Evolutionary conservation across 2,797 vertebrate genomes (phyloP), one percentile per base, ranked within the genome.

Genomic region (Leuciscus waleckii): DNA sequence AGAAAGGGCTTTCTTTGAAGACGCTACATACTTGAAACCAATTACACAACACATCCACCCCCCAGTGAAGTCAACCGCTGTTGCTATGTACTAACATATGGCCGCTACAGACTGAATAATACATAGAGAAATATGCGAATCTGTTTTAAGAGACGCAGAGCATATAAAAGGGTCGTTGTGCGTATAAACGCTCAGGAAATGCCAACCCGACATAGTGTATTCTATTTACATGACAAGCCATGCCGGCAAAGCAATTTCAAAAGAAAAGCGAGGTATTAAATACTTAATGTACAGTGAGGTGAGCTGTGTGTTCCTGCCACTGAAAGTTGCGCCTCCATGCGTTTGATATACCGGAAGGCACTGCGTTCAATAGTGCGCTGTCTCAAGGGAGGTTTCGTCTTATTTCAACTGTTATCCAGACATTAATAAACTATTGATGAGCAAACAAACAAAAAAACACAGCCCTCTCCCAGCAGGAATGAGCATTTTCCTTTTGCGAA

Each of bases 191-290:
- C 91, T 90, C 91, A 91, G 89, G 92, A 95, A 95, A 89, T 86
- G 93, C 94, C 93, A 94, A 91, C 92, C 93, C 90, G 92, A 93
- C 94, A 93, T 94, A 92, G 91, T 73, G 82, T 92, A 94, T 95
- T 95, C 93, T 95, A 93, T 95, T 95, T 95, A 95, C 95, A 95
- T 93, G 95, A 94, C 95, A 94, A 92, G 92, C 91, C 86, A 86
- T 87, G 91, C 90, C 88, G 91, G 81, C 82, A 90, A 93, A 92
- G 93, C 94, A 92, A 95, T 95, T 95, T 95, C 92, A 93, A 93
- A 94, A 93, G 92, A 89, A 83, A 91, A 89, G 89, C 83, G 88
- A 92, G 90, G 83, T 90, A 90, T 92, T 95, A 95, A 95, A 96
- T 95, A 94, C 93, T 96, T 95, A 93, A 95, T 95, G 94, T 93